Percentiles rank a stretch among this genome's conserved stretches.
These are phyloP conservation scores for Bombus pascuorum DNA, from an alignment of 1,140 invertebrate species.

Conservation along the genomic window DNA sequence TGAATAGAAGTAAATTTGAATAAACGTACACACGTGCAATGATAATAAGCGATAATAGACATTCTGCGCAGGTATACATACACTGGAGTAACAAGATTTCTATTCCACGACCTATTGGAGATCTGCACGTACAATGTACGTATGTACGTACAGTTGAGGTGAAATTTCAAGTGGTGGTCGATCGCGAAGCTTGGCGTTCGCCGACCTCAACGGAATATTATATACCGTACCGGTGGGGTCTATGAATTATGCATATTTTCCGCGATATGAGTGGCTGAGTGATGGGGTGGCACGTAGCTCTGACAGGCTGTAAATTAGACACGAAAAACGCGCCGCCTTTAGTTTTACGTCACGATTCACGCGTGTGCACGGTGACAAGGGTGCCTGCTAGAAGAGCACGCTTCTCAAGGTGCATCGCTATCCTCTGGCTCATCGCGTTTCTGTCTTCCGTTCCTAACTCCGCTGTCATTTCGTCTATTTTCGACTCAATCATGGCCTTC, in stretches of 20 bases:
- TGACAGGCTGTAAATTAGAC: slow-evolving; percentile 82
- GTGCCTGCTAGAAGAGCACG: neutral
- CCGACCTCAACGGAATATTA: slow-evolving; percentile 72
- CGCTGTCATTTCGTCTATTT: too few species aligned
- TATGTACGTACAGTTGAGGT: slow-evolving; percentile 46
- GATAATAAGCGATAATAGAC: neutral
- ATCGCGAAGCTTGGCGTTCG: slow-evolving; percentile 59
- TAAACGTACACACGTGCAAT: neutral
- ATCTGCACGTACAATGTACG: neutral
- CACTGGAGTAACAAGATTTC: neutral
- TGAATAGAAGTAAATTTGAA: neutral
- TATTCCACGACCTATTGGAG: neutral
- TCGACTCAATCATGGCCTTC: too few species aligned
- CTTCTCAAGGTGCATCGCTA: neutral
- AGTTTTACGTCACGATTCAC: slow-evolving; percentile 52
- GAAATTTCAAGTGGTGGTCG: slow-evolving; percentile 67
- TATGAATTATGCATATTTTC: slow-evolving; percentile 82
- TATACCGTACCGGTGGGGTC: slow-evolving; percentile 57
- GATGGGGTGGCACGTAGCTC: slow-evolving; percentile 76
- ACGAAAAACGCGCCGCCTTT: slow-evolving; percentile 58
- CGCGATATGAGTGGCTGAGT: slow-evolving; percentile 81
- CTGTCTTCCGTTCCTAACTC: too few species aligned
- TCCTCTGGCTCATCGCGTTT: neutral
- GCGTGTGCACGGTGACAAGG: neutral
- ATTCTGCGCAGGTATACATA: neutral